Base-by-base conservation (phyloP, 1,140 invertebrate genomes). In the Achroia grisella region DNA sequence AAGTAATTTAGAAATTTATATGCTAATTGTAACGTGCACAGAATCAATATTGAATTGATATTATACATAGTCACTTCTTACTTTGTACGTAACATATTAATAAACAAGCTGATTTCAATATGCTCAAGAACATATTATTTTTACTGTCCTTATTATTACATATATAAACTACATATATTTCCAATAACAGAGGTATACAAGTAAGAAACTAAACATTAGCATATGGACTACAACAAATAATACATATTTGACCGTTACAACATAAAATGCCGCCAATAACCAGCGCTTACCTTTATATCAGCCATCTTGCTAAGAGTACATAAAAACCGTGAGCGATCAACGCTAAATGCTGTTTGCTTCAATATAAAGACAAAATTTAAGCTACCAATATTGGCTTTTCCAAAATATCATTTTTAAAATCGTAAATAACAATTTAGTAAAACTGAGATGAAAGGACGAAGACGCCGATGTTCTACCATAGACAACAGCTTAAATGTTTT, bases 241-340 rank as follows among this genome's bases (percentile, higher is more conserved):
- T 54, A 52, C 30, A 61, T 59, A 49, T 69, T 60, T 63, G 74
- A 75, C 76, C 80, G 80, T 82, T 84, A 78, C 14, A 46, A 51
- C 64, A 69, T 67, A 84, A 82, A 84, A 79, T 84, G 78, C 80
- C 80, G 80, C 80, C 74, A 84, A 80, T 58, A 54, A 23, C 17
- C 2, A 23, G 46, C 42, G 48, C 69, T 75, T 65, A 84, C 80
- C 78, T 81, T 82, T 71, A 84, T 82, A 84, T 84, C 78, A 80
- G 80, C 80, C 77, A 84, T 84, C 70, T 84, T 84, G 73, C 44
- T 41, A 46, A 62, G 62, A 35, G 60, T 74, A 48, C 56, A 65
- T 49, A 57, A 60, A 62, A 71, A 64, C 52, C 71, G 70, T 50
- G 31, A 43, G 68, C 70, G 72, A 77, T 78, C 67, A 71, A 80